Base-by-base conservation (phyloP, 2,888 invertebrate genomes). In the Scrobipalpa atriplicella region DNA sequence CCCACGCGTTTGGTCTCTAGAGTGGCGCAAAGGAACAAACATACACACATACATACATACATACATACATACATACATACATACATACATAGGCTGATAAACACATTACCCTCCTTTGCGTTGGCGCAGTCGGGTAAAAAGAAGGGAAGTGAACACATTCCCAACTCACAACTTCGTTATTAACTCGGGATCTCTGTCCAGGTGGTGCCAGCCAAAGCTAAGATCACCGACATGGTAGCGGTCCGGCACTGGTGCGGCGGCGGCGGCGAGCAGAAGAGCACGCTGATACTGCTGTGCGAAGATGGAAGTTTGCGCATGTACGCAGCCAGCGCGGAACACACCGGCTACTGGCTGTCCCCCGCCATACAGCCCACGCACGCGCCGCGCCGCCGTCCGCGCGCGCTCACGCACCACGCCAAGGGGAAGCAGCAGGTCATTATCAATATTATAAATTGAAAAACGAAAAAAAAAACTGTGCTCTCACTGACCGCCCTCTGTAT, bases 211-310 rank as follows among this genome's bases (percentile, higher is more conserved):
- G 96, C 97, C 0, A 99, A 99, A 85, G 97, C 98, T 0, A 98
- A 98, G 87, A 98, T 99, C 60, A 98, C 98, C 86, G 99, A 99
- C 84, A 98, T 99, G 95, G 98, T 99, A 0, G 98, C 98, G 0
- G 97, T 99, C 64, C 94, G 99, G 0, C 99, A 99, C 83, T 95
- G 95, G 69, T 96, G 96, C 67, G 95, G 95, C 16, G 89, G 98
- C 79, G 95, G 95, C 10, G 95, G 95, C 38, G 97, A 98, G 77
- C 94, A 95, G 78, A 95, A 98, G 79, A 98, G 98, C 2, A 99
- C 99, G 0, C 93, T 99, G 66, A 97, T 99, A 70, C 86, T 99
- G 36, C 93, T 99, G 16, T 99, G 99, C 85, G 99, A 99, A 85
- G 99, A 99, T 86, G 99, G 99, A 43, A 98, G 98, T 81, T 92